Base-by-base conservation (phyloP, 1,140 invertebrate species). In the Leguminivora glycinivorella region DNA sequence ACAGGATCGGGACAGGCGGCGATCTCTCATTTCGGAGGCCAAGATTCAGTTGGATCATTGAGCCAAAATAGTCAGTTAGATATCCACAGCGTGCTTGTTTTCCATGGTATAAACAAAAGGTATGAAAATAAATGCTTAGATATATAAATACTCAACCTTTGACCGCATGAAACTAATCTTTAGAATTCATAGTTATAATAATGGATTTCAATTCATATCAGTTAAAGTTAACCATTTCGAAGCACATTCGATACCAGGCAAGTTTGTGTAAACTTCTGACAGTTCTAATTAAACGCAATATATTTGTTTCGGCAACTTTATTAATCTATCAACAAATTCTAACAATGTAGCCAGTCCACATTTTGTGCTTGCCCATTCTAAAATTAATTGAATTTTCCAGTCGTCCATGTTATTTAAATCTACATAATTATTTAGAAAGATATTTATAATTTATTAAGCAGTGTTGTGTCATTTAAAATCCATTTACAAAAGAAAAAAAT, bases 221-320 rank as follows among this genome's bases (percentile, higher is more conserved):
- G 6, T 22, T 52, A 52, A 52, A 17, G 47, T 19, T 52, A 19
- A 52, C 14, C 47, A 52, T 19, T 52, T 52, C 19, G 47, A 52
- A 52, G 17, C 43, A 52, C 47, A 52, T 22, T 52, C 47, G 47
- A 22, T 52, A 52, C 47, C 10, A 52, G 7, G 19, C 47, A 52
- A 52, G 47, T 52, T 52, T 52, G 17, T 52, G n/a, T 52, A 52
- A 52, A 52, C 14, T 52, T 52, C n/a, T 52, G 47, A 52, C 47
- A 52, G 47, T 52, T 52, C 22, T 19, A 52, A 52, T 52, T 52
- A 52, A 52, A 52, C 19, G 47, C 47, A 52, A 22, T 52, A 52
- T 52, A 52, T 52, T 52, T 52, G 47, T 52, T 52, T 52, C 43
- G 47, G 47, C 22, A 52, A 52, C 19, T 52, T 52, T 19, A 52